These are phyloP conservation scores for Pinctada fucata DNA, from an alignment of 2,888 invertebrate genomes.

Conservation along the genomic window DNA sequence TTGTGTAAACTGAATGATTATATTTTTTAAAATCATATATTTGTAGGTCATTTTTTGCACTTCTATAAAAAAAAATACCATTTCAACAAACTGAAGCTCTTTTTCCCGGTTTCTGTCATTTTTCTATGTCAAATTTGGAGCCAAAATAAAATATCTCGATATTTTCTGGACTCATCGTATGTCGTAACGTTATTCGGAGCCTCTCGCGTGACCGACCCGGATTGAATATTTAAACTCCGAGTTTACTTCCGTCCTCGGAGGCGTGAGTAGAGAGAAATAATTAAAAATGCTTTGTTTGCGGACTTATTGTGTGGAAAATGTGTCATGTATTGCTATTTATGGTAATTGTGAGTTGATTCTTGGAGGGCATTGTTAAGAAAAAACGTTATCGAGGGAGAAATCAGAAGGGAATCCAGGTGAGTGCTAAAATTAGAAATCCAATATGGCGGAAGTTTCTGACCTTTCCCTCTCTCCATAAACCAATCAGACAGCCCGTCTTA, in stretches of 20 bases:
- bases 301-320: too few species aligned
- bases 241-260: neutral
- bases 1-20: neutral
- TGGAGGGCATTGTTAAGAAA: too few species aligned
- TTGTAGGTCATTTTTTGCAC: neutral
- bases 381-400: too few species aligned
- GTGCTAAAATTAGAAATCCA: too few species aligned
- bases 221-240: neutral
- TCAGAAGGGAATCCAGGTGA: too few species aligned
- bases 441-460: too few species aligned
- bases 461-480: too few species aligned
- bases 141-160: neutral
- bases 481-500: too few species aligned
- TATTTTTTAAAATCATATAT: neutral
- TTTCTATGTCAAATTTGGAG: neutral
- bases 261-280: neutral
- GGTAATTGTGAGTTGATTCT: too few species aligned
- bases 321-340: too few species aligned
- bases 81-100: neutral
- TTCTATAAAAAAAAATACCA: neutral
- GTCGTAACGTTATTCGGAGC: neutral
- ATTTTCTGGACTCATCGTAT: neutral
- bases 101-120: neutral
- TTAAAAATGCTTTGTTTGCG: too few species aligned
- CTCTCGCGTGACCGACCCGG: neutral